These are phyloP conservation scores for Bellardia pandia DNA, from an alignment of 2,888 invertebrate species.

Conservation along the genomic window DNA sequence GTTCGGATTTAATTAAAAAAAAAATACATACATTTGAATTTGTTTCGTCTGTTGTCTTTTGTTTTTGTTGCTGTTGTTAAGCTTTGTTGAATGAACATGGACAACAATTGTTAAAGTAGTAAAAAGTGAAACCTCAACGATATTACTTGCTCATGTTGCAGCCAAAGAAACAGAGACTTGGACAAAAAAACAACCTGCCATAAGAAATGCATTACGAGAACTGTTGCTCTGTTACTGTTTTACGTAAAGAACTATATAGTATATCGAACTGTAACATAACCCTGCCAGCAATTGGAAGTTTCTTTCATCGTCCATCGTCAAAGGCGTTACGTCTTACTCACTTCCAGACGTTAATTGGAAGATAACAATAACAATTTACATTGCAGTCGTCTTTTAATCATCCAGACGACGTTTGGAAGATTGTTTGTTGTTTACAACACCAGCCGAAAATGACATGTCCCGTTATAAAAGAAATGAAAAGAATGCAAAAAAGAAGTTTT, in stretches of 20 bases:
- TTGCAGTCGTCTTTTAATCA: no score
- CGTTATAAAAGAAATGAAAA: no score
- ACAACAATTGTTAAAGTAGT: slow-evolving; percentile 1
- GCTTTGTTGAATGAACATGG: slow-evolving; percentile 41
- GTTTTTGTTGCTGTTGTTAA: neutral
- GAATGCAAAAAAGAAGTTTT: no score
- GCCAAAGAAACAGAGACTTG: slow-evolving; percentile 16
- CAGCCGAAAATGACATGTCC: no score
- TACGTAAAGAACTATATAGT: slow-evolving; percentile 9
- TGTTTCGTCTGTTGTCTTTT: neutral
- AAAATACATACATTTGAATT: neutral
- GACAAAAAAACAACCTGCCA: neutral
- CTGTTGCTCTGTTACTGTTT: neutral
- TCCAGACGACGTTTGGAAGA: no score
- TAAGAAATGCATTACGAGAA: slow-evolving; percentile 24
- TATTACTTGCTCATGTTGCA: neutral
- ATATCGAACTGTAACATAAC: slow-evolving; percentile 30
- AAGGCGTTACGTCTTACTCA: no score
- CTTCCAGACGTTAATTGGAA: no score
- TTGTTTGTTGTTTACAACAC: no score
- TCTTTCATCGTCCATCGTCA: no score
- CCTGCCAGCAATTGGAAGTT: no score
- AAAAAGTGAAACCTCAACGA: slow-evolving; percentile 36
- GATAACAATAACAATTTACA: no score
- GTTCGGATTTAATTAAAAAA: slow-evolving; percentile 30